Percentiles rank a stretch among this genome's conserved stretches.
These are phyloP conservation scores for Fulmarus glacialis DNA, from an alignment of 2,113 vertebrate species.

Conservation along the genomic window DNA sequence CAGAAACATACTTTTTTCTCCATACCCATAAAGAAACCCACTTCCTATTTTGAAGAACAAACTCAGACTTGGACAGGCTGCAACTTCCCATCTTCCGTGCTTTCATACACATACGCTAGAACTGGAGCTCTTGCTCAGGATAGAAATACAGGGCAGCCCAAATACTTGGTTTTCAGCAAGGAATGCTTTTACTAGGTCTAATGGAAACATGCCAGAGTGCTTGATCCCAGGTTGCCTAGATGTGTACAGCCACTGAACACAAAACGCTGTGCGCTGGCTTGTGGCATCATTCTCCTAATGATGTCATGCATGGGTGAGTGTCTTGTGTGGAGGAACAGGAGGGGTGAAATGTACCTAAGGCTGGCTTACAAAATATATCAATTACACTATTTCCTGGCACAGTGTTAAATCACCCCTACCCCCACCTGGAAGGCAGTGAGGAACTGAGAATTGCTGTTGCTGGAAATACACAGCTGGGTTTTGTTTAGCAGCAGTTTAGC, in stretches of 20 bases:
- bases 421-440: neutral
- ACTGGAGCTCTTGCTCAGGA: neutral
- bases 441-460: neutral
- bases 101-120: fast-evolving
- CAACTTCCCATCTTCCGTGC: neutral
- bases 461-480: neutral
- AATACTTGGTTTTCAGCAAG: neutral
- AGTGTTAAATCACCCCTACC: neutral
- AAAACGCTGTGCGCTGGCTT: neutral
- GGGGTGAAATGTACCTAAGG: neutral
- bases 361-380: neutral
- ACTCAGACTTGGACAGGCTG: neutral
- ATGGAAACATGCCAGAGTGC: neutral
- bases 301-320: neutral
- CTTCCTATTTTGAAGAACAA: neutral
- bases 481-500: neutral
- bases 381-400: neutral
- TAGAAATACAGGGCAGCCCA: neutral
- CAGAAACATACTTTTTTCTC: neutral
- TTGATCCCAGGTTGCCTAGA: neutral
- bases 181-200: neutral
- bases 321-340: neutral
- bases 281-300: neutral
- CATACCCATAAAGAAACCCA: neutral
- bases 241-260: neutral